A percentile compares a stretch with the other conserved stretches of the same genome.
These are phyloP conservation scores for Chionomys nivalis DNA, from an alignment of 2,113 vertebrate species.

Conservation along the genomic window DNA sequence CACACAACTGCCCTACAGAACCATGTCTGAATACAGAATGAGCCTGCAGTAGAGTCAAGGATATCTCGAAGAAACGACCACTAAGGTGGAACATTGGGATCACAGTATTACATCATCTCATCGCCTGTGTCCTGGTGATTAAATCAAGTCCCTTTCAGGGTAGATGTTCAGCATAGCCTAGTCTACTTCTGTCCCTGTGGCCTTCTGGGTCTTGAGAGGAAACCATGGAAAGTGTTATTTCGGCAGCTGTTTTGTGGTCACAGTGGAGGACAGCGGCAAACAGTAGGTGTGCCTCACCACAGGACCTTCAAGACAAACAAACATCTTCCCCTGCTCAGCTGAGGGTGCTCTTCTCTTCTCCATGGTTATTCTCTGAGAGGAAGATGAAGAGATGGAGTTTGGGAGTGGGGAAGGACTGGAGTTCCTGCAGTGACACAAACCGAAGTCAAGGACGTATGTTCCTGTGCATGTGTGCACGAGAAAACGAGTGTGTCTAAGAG, in stretches of 20 bases:
- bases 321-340: no score
- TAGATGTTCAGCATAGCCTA: neutral
- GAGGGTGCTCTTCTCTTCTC: neutral
- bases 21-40: neutral
- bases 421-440: neutral
- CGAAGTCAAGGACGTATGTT: neutral
- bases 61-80: neutral
- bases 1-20: neutral
- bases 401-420: neutral
- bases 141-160: neutral
- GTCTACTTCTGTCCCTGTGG: neutral
- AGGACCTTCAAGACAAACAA: neutral
- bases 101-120: neutral
- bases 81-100: neutral
- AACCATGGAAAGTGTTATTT: neutral
- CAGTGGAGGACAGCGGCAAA: neutral
- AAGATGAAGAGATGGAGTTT: neutral
- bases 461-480: neutral
- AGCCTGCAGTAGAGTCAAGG: neutral
- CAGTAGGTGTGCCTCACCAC: neutral
- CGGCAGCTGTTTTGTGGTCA: neutral
- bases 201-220: neutral
- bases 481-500: neutral
- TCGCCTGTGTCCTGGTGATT: accelerated
- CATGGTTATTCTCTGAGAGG: neutral